These are phyloP conservation scores for Taenaris catops DNA, from an alignment of 2,888 invertebrate species.

Conservation along the genomic window DNA sequence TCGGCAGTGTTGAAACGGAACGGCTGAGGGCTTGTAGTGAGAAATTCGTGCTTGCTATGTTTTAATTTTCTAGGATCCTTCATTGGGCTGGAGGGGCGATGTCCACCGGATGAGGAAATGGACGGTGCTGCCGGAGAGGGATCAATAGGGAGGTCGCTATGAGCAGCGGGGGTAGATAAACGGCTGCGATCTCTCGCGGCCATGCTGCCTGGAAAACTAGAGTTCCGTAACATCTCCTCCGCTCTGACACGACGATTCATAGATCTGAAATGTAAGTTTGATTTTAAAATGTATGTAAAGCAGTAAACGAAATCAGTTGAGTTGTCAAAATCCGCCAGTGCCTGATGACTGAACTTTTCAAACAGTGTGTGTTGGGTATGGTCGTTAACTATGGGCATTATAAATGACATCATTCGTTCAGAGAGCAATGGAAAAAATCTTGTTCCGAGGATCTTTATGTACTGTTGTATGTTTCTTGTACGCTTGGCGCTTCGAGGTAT, in stretches of 20 bases:
- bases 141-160: conserved; percentile 67
- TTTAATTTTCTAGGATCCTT: conserved; percentile 51
- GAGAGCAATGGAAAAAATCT: too few relatives aligned
- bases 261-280: conserved; percentile 54
- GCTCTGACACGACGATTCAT: conserved; percentile 84
- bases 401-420: too few relatives aligned
- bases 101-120: conserved; percentile 47
- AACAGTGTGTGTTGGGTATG: too few relatives aligned
- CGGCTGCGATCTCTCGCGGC: conserved; percentile 80
- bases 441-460: too few relatives aligned
- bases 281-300: too few relatives aligned
- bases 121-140: conserved; percentile 59
- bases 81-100: conserved; percentile 47
- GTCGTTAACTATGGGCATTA: too few relatives aligned
- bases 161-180: conserved; percentile 65
- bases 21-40: conserved; percentile 73
- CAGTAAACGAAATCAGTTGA: too few relatives aligned
- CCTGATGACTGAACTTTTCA: too few relatives aligned
- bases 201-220: conserved; percentile 85
- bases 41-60: conserved; percentile 57
- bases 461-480: too few relatives aligned
- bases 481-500: too few relatives aligned
- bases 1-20: conserved; percentile 75
- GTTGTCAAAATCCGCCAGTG: too few relatives aligned
- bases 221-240: conserved; percentile 83